These are phyloP conservation scores for Augiades crinisus DNA, from an alignment of 2,888 invertebrate genomes.

Conservation along the genomic window DNA sequence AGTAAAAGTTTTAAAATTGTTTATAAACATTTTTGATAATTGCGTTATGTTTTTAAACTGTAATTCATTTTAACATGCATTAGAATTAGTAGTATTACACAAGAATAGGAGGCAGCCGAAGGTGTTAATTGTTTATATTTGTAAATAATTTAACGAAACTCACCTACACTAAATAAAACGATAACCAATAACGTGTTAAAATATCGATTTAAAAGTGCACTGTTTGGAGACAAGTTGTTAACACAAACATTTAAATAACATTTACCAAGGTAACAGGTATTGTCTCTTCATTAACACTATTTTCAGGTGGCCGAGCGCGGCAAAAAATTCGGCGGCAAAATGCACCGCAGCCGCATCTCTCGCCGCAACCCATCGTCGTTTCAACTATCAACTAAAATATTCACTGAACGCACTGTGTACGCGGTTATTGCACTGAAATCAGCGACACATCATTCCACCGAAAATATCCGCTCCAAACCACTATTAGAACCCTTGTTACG, in stretches of 20 bases:
- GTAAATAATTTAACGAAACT: not conserved
- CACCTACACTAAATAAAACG: slow-evolving; percentile 1
- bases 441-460: slow-evolving; percentile 47
- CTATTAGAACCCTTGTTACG: slow-evolving; percentile 37
- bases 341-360: slow-evolving; percentile 59
- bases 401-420: slow-evolving; percentile 36
- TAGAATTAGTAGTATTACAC: no score
- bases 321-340: slow-evolving; percentile 66
- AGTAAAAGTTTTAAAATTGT: no score
- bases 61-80: no score
- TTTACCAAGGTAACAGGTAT: slow-evolving; percentile 58
- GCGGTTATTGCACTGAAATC: slow-evolving; percentile 35
- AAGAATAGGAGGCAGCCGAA: no score
- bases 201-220: slow-evolving; percentile 11
- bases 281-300: slow-evolving; percentile 39
- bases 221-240: slow-evolving; percentile 7
- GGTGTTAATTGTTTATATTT: not conserved
- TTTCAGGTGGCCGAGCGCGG: slow-evolving; percentile 46
- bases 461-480: slow-evolving; percentile 51
- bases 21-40: no score
- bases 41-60: no score
- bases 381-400: slow-evolving; percentile 20
- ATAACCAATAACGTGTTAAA: not conserved
- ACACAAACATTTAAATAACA: slow-evolving; percentile 8
- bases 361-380: slow-evolving; percentile 51